Conservation (phyloP, 2,888 invertebrate species). For the Agonopterix heracliana region DNA sequence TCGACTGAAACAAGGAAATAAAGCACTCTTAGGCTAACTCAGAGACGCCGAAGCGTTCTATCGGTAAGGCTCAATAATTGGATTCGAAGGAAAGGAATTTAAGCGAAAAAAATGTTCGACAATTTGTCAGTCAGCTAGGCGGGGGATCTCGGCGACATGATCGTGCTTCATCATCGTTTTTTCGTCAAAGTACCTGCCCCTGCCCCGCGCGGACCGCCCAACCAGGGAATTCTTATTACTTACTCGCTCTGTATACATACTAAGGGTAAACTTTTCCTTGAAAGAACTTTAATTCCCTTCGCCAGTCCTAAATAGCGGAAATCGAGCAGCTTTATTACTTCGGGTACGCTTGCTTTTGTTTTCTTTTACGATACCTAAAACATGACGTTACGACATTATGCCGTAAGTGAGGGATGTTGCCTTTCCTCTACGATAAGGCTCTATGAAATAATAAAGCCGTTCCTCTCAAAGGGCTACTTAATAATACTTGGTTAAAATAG, state of each 20-base stretch:
- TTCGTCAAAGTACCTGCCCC: constrained; percentile 48
- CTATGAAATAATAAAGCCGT: constrained; percentile 27
- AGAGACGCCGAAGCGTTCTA: constrained; percentile 39
- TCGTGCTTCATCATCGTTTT: constrained; percentile 67
- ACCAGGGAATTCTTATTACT: constrained; percentile 59
- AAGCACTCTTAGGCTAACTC: constrained; percentile 30
- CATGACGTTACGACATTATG: constrained; percentile 50
- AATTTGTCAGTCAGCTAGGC: constrained; percentile 63
- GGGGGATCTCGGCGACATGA: constrained; percentile 52
- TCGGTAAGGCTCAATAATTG: constrained; percentile 57
- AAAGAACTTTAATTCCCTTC: constrained; percentile 63
- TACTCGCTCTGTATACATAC: constrained; percentile 52
- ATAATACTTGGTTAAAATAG: too few relatives aligned
- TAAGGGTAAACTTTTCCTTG: constrained; percentile 51
- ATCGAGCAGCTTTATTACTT: constrained; percentile 61
- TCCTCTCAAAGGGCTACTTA: constrained; percentile 12
- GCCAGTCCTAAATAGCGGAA: constrained; percentile 52
- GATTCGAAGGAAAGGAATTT: constrained; percentile 60
- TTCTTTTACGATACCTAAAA: constrained; percentile 58
- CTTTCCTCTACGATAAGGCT: constrained; percentile 33
- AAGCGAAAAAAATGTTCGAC: constrained; percentile 61
- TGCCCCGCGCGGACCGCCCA: constrained; percentile 33
- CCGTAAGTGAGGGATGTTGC: constrained; percentile 43
- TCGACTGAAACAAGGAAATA: constrained; percentile 38
- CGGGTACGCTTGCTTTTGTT: constrained; percentile 52